These are phyloP conservation scores for Enteromius radiatus DNA, from an alignment of 2,797 vertebrate species.

Conservation along the genomic window DNA sequence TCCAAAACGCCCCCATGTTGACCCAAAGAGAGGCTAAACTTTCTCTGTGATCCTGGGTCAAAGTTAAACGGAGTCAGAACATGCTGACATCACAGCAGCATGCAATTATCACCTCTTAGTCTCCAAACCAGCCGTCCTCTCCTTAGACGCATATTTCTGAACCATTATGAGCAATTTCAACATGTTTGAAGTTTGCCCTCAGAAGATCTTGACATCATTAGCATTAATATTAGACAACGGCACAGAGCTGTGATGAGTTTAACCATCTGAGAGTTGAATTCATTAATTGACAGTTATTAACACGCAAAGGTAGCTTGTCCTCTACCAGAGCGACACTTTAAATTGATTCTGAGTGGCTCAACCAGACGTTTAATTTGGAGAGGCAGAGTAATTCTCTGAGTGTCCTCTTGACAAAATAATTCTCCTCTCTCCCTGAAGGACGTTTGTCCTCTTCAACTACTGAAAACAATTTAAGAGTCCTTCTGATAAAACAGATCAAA, in stretches of 20 bases:
- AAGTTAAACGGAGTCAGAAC: constrained; percentile 17
- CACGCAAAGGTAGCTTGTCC: constrained; percentile 57
- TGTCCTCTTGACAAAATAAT: constrained; percentile 62
- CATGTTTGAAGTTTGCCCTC: constrained; percentile 49
- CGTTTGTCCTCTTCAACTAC: constrained; percentile 55
- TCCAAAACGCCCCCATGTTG: constrained; percentile 2
- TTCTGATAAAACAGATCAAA: constrained; percentile 61
- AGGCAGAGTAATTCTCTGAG: constrained; percentile 54
- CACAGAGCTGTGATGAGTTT: constrained; percentile 56
- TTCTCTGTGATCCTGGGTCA: constrained; percentile 12
- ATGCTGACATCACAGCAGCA: constrained; percentile 29
- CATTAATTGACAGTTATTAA: constrained; percentile 64
- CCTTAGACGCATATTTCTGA: constrained; percentile 33
- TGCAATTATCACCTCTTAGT: constrained; percentile 35
- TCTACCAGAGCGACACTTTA: constrained; percentile 60
- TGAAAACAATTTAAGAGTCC: constrained; percentile 62
- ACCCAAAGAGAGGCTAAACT: neutral
- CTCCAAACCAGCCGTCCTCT: constrained; percentile 5
- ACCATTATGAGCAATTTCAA: constrained; percentile 48
- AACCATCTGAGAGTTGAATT: constrained; percentile 58
- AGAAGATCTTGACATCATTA: constrained; percentile 58
- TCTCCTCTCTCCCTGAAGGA: constrained; percentile 56
- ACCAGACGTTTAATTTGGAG: constrained; percentile 62
- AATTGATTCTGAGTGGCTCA: constrained; percentile 63
- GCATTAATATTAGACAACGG: constrained; percentile 55